Percentiles rank a stretch among this genome's conserved stretches.
phyloP scores from a whole-genome alignment of 2,797 vertebrate genomes.

The Menidia menidia region DNA sequence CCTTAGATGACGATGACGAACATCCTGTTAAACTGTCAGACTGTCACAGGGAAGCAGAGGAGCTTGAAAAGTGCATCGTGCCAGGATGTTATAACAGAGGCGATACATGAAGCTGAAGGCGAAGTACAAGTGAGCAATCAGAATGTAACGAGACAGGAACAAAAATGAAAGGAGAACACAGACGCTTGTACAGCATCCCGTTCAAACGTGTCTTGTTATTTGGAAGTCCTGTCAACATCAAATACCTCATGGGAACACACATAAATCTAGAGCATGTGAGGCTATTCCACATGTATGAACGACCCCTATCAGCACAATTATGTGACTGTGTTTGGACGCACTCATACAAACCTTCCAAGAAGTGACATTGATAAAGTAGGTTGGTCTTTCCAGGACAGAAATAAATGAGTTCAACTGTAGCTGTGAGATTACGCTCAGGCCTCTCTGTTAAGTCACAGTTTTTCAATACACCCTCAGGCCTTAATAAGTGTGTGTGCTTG shows the following conservation, averaged over 20 bases:
- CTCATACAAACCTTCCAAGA: constrained; percentile 40
- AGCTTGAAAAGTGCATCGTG: constrained; percentile 42
- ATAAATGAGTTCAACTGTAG: constrained; percentile 81
- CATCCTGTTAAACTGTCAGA: constrained; percentile 48
- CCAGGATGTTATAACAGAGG: constrained; percentile 31
- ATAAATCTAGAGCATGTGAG: not conserved
- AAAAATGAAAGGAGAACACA: constrained; percentile 17
- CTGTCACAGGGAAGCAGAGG: constrained; percentile 44
- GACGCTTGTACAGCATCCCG: not conserved
- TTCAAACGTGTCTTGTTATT: constrained; percentile 6
- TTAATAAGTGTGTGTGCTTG: constrained; percentile 19
- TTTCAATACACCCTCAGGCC: constrained; percentile 53
- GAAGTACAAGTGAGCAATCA: constrained; percentile 25
- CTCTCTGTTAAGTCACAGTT: constrained; percentile 60
- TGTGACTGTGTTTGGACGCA: constrained; percentile 29
- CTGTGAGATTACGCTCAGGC: constrained; percentile 73
- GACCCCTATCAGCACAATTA: constrained; percentile 31
- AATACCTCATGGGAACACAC: not conserved
- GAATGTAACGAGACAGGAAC: constrained; percentile 25
- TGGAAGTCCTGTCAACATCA: constrained; percentile 10
- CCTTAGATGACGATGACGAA: constrained; percentile 17
- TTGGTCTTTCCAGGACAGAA: constrained; percentile 70
- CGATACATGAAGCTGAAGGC: constrained; percentile 29
- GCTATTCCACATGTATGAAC: not conserved
- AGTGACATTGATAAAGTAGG: constrained; percentile 75